Conservation (phyloP, 92 coral and sea anemone genomes). For the Actinernus sp. region DNA sequence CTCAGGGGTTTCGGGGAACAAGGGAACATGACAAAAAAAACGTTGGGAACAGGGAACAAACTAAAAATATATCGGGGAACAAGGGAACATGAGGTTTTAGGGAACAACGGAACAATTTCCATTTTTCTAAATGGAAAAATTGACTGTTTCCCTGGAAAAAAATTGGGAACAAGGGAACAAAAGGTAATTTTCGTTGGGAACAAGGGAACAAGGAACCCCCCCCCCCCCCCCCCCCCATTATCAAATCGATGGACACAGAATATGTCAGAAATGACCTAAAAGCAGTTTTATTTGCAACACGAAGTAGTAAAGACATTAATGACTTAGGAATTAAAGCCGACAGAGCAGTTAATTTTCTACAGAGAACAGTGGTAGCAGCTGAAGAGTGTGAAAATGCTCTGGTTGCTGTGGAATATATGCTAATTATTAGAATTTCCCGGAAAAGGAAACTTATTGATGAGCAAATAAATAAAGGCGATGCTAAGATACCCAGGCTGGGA, state of each 20-base stretch:
- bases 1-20: no score
- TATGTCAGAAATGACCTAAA: constrained; percentile 45
- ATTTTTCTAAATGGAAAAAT: no score
- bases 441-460: constrained; percentile 11
- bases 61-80: no score
- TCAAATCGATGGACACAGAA: constrained; percentile 70
- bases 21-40: no score
- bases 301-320: constrained; percentile 23
- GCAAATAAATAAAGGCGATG: constrained; percentile 27
- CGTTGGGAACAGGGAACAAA: no score
- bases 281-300: constrained; percentile 45
- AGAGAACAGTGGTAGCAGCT: not conserved
- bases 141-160: no score
- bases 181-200: no score
- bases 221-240: no score
- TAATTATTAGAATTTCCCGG: not conserved
- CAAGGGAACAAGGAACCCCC: no score
- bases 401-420: constrained; percentile 20
- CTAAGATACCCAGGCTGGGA: constrained; percentile 15
- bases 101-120: no score
- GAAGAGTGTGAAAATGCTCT: constrained; percentile 18
- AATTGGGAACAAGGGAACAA: no score
- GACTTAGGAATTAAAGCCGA: constrained; percentile 25
- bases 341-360: constrained; percentile 21
- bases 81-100: no score